A percentile compares a stretch with the other conserved stretches of the same genome.
Evolutionary conservation across 2,113 vertebrate genomes (phyloP).

Genomic region (Scytalopus superciliaris): DNA sequence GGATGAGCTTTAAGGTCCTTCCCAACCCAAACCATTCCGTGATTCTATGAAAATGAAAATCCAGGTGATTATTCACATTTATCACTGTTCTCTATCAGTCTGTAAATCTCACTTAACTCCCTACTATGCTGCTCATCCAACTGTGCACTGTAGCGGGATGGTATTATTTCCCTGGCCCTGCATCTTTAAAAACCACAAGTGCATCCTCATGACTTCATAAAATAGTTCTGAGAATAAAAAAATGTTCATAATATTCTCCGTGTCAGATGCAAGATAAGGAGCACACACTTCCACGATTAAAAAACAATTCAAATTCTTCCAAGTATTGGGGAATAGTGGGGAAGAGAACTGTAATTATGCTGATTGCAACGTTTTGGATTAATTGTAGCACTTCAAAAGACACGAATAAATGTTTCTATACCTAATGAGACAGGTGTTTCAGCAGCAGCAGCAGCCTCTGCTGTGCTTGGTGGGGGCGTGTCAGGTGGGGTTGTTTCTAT

Average conservation of each 20-base stretch:
- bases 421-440: constrained; percentile 71
- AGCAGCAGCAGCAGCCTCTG: neutral
- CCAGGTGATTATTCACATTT: neutral
- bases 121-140: neutral
- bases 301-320: neutral
- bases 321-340: neutral
- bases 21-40: neutral
- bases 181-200: neutral
- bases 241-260: neutral
- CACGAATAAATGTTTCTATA: constrained; percentile 10
- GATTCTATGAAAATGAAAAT: neutral
- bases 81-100: neutral
- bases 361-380: neutral
- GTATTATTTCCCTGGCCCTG: neutral
- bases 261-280: neutral
- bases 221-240: neutral
- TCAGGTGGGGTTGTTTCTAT: constrained; percentile 91
- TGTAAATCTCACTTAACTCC: neutral
- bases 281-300: neutral
- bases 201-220: neutral
- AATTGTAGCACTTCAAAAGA: neutral
- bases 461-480: constrained; percentile 77
- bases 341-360: neutral
- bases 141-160: neutral
- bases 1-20: neutral